Conservation (phyloP, 2,888 invertebrate genomes). For the Theodoxus fluviatilis region DNA sequence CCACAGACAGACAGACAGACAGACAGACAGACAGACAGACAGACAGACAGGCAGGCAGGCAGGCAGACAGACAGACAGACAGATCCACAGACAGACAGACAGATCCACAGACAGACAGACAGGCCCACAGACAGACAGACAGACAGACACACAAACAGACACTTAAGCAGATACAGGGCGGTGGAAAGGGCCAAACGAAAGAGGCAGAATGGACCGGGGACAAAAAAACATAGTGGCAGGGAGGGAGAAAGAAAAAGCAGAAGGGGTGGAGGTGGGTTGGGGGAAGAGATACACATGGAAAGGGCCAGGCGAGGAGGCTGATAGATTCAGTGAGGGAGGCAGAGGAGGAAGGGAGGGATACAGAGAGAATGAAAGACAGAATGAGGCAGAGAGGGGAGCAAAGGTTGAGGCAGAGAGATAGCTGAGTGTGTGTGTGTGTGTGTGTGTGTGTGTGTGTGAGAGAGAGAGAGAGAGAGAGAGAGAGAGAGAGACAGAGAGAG, state of each 20-base stretch:
- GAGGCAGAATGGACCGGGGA: too few species aligned
- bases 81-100: too few species aligned
- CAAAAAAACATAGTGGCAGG: too few species aligned
- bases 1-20: too few species aligned
- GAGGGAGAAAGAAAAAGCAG: constrained; percentile 9
- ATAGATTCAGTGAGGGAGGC: not conserved
- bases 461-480: constrained; percentile 20
- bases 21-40: too few species aligned
- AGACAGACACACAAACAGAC: too few species aligned
- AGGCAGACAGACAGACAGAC: too few species aligned
- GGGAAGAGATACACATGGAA: not conserved
- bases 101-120: too few species aligned
- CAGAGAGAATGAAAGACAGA: constrained; percentile 6
- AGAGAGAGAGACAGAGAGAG: constrained; percentile 22
- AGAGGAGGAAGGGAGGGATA: constrained; percentile 13
- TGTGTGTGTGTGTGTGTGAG: not conserved
- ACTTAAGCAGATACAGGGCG: too few species aligned
- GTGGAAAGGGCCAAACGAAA: too few species aligned
- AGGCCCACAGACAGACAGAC: too few species aligned
- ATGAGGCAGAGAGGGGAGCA: not conserved
- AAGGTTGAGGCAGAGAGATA: constrained; percentile 11
- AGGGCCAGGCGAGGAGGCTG: not conserved
- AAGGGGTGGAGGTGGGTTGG: not conserved
- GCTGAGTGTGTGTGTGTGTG: not conserved
- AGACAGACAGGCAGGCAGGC: too few species aligned